These are phyloP conservation scores for Odocoileus virginianus DNA, from an alignment of 2,113 vertebrate species.

Conservation along the genomic window DNA sequence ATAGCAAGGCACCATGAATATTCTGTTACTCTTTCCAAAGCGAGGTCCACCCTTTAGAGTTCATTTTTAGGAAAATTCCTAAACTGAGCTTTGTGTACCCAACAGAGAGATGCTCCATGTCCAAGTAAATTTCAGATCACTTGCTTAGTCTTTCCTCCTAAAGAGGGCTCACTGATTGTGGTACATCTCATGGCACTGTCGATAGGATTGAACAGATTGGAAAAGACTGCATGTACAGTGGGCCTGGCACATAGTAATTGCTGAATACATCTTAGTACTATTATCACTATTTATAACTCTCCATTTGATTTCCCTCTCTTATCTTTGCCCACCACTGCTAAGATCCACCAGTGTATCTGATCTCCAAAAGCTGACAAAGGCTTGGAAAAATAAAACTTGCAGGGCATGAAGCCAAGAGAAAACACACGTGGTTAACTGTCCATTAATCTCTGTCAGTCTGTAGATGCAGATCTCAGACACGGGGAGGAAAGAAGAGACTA, in stretches of 20 bases:
- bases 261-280: fast-evolving
- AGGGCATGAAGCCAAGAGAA: not conserved
- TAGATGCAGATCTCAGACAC: not conserved
- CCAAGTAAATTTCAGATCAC: not conserved
- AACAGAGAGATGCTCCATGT: not conserved
- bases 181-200: fast-evolving
- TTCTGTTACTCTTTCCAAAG: not conserved
- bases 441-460: not conserved
- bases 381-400: not conserved
- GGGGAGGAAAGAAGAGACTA: fast-evolving
- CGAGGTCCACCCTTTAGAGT: fast-evolving
- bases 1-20: fast-evolving
- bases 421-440: not conserved
- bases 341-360: fast-evolving
- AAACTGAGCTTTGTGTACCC: not conserved
- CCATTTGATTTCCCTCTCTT: fast-evolving
- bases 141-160: not conserved
- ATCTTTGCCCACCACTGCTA: not conserved
- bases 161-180: fast-evolving
- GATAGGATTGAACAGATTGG: fast-evolving
- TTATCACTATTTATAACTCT: fast-evolving
- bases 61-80: not conserved
- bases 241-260: fast-evolving
- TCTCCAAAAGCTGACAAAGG: not conserved
- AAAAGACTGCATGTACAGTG: fast-evolving